A percentile compares a stretch with the other conserved stretches of the same genome.
Evolutionary conservation across 2,888 invertebrate genomes (phyloP).

Genomic region (Silvanus unidentatus): DNA sequence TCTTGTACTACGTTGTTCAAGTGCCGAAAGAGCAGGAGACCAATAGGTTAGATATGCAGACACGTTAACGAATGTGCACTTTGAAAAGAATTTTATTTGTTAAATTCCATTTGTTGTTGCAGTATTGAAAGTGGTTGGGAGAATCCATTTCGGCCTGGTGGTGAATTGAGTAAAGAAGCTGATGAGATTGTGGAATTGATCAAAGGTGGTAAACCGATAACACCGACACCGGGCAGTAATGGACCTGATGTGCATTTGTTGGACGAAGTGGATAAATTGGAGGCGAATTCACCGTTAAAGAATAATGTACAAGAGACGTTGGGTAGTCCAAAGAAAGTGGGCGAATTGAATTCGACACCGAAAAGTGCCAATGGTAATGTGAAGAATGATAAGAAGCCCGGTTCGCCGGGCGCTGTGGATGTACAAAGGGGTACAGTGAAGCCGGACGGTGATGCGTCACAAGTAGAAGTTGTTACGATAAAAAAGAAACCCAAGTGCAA

Average conservation of each 20-base stretch:
- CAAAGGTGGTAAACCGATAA: constrained; percentile 84
- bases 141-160: constrained; percentile 95
- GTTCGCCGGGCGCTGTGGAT: constrained; percentile 54
- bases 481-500: constrained; percentile 95
- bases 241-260: constrained; percentile 51
- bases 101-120: constrained; percentile 33
- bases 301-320: constrained; percentile 27
- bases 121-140: constrained; percentile 96
- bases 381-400: constrained; percentile 46
- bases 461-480: constrained; percentile 86
- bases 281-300: neutral
- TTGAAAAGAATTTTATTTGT: no score
- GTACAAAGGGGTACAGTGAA: constrained; percentile 67
- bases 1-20: constrained; percentile 64
- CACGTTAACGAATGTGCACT: no score
- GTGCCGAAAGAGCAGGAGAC: constrained; percentile 51
- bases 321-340: constrained; percentile 32
- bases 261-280: constrained; percentile 37
- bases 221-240: constrained; percentile 58
- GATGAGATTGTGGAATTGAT: constrained; percentile 94
- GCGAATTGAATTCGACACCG: constrained; percentile 41
- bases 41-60: constrained; percentile 38
- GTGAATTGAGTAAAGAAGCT: constrained; percentile 89
- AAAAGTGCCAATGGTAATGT: constrained; percentile 39
- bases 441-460: constrained; percentile 62